A percentile compares a stretch with the other conserved stretches of the same genome.
These are phyloP conservation scores for Pristiophorus japonicus DNA, from an alignment of 2,113 vertebrate genomes.

Conservation along the genomic window DNA sequence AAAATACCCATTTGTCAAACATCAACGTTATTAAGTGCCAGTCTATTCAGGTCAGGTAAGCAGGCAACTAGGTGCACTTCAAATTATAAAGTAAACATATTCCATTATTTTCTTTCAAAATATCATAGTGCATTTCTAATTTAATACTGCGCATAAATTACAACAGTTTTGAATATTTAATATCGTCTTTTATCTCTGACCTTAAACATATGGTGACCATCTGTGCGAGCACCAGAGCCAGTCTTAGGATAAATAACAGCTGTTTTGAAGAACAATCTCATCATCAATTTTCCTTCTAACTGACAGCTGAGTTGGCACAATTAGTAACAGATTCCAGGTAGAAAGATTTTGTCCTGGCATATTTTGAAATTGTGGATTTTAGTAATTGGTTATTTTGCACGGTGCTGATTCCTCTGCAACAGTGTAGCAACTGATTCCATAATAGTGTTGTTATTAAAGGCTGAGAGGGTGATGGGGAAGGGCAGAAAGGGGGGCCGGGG, in stretches of 20 bases:
- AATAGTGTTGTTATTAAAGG: neutral
- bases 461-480: neutral
- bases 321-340: conserved; percentile 45
- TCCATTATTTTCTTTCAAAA: neutral
- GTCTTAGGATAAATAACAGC: conserved; percentile 59
- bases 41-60: neutral
- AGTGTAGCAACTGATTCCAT: neutral
- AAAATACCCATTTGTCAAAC: neutral
- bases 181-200: conserved; percentile 43
- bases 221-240: conserved; percentile 59
- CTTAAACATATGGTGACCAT: conserved; percentile 70
- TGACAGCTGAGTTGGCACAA: conserved; percentile 50
- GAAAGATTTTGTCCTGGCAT: conserved; percentile 21
- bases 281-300: conserved; percentile 56
- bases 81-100: neutral
- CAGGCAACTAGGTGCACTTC: neutral
- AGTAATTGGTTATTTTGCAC: neutral
- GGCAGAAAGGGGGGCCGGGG: no score
- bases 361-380: neutral
- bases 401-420: neutral
- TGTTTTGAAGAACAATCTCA: conserved; percentile 53
- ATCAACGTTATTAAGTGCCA: neutral
- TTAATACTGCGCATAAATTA: conserved; percentile 43
- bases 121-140: no score
- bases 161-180: conserved; percentile 43